Base-by-base conservation (phyloP, 2,113 vertebrate species). In the Triplophysa siluroides region DNA sequence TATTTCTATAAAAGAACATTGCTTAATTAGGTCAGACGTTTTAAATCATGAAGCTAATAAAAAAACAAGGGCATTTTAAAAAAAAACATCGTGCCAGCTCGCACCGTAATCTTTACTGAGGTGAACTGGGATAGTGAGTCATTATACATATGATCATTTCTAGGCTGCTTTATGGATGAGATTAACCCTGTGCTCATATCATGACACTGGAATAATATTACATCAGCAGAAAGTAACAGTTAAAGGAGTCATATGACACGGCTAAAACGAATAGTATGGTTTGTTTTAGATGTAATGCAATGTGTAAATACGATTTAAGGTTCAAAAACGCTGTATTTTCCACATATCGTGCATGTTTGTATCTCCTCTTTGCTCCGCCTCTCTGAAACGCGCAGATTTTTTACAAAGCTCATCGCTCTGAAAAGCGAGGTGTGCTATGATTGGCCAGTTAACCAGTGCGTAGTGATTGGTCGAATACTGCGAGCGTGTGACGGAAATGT, bases 1-100 rank as follows among this genome's bases (percentile, higher is more conserved):
- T 69, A 79, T 79, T 78, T 83, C 61, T 75, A 63, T 56, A n/a
- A 16, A 45, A 16, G 26, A 78, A 69, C 62, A 33, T 79, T 60
- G 4, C 3, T 23, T 56, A 83, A 76, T 56, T 69, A 76, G 81
- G 64, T 79, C 71, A 83, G 63, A 76, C 13, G 5, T 58, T 26
- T 54, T 76, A 21, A 66, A 21, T 63, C 62, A 2, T 33, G 21
- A 16, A 8, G 21, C 11, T 47, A 26, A 47, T 43, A 58, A 61
- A 60, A 60, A 74, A 76, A 62, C 60, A 50, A 76, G 58, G 23
- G 23, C 54, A 4, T 60, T 43, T 41, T 6, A 23, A 60, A 58
- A 21, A n/a, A 19, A 24, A 18, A 19, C 29, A 12, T 38, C 26
- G n/a, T 58, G 12, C 50, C 19, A 4, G 12, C 54, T 43, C n/a